Conservation (phyloP, 2,113 vertebrate genomes). For the Rhynchomys soricoides region DNA sequence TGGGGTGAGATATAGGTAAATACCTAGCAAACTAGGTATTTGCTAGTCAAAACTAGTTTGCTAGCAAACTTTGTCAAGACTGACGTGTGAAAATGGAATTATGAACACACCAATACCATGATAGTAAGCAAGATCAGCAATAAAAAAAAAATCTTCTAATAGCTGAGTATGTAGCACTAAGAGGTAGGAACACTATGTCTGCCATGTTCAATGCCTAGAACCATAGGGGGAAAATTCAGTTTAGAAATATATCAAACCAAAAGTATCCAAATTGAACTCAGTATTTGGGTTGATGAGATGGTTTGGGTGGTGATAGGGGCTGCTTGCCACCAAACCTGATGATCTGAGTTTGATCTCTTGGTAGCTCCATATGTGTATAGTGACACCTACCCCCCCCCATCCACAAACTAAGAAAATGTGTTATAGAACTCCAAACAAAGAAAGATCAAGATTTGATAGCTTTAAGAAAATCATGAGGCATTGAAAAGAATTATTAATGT, state of each 20-base stretch:
- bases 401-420: not conserved
- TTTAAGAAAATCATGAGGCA: not conserved
- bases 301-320: not conserved
- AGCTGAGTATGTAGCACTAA: not conserved
- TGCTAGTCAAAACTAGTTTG: too few relatives aligned
- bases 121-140: not conserved
- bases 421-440: not conserved
- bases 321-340: not conserved
- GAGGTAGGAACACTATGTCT: not conserved
- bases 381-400: too few relatives aligned
- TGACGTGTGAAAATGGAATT: not conserved
- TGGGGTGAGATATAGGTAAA: not conserved
- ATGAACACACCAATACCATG: not conserved
- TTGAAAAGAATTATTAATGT: not conserved
- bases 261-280: not conserved
- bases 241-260: not conserved
- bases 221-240: too few relatives aligned
- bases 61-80: not conserved
- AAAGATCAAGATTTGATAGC: not conserved
- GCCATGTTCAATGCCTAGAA: not conserved
- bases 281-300: not conserved
- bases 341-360: not conserved
- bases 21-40: not conserved
- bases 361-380: not conserved
- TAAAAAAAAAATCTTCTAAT: not conserved